Evolutionary conservation across 1,140 invertebrate genomes (phyloP), one percentile per base, ranked within the genome.

Genomic region (Coenobita brevimanus): DNA sequence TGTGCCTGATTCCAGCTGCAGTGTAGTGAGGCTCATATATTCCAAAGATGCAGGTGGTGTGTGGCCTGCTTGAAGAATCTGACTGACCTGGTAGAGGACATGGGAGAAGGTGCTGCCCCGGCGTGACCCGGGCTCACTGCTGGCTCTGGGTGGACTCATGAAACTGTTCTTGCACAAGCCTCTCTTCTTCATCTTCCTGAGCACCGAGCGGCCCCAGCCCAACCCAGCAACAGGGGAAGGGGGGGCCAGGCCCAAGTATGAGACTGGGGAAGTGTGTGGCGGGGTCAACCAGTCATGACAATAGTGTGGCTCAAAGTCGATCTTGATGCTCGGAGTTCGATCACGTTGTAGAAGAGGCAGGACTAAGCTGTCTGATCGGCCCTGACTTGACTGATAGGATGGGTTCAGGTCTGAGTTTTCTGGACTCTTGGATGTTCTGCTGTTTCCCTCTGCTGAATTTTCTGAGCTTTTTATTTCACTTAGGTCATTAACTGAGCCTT

Each of bases 61-160:
- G 82, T 41, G 41, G 8, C 21, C n/a, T 17, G 41, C n/a, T n/a
- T n/a, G n/a, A n/a, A n/a, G n/a, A n/a, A n/a, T n/a, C n/a, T n/a
- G 30, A 87, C 84, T 87, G 50, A 87, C 85, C 85, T 87, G 85
- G 64, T 80, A 71, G 3, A 87, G 76, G 27, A 87, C 76, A 41
- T 87, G 67, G 13, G 85, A 87, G 43, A 87, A 64, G 2, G 78
- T 73, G 50, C 85, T 87, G 27, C 85, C 62, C 3, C 85, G 85
- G 3, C 85, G 57, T n/a, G 85, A 87, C 0, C 41, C 76, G 2
- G 43, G 41, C 33, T 71, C 64, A 17, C 46, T 80, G 3, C 76
- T 36, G 15, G 38, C 13, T 21, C 67, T 64, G 41, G 41, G 21
- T 30, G 38, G 33, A 10, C 76, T 62, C 17, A 24, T 38, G 17